Conservation (phyloP, 1,140 invertebrate species). For the Oryctes rhinoceros region DNA sequence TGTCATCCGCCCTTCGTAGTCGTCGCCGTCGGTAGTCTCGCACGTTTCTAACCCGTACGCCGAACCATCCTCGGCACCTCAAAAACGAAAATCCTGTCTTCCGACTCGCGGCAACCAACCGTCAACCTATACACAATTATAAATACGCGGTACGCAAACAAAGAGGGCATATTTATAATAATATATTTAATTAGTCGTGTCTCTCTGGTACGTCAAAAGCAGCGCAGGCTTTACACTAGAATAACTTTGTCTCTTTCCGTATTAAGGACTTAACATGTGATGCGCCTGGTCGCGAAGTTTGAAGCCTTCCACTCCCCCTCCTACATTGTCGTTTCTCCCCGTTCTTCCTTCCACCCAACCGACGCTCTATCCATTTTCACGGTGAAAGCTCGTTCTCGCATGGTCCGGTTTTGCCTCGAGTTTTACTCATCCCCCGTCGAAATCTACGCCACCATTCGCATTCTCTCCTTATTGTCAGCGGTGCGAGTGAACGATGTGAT, state of each 20-base stretch:
- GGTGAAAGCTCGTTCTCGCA: not conserved
- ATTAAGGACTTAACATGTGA: slow-evolving; percentile 34
- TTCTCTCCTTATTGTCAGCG: too few relatives aligned
- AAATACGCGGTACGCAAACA: slow-evolving; percentile 4
- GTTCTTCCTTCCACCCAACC: not conserved
- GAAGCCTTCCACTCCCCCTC: not conserved
- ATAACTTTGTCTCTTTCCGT: slow-evolving; percentile 35
- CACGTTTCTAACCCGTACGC: too few relatives aligned
- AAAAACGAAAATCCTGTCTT: slow-evolving; percentile 22
- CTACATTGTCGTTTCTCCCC: not conserved
- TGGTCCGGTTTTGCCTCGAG: not conserved
- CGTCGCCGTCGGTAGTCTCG: too few relatives aligned
- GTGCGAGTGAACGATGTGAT: too few relatives aligned
- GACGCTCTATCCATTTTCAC: not conserved
- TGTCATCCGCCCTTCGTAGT: not conserved
- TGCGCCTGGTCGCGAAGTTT: slow-evolving; percentile 30
- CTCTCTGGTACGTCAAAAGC: slow-evolving; percentile 8
- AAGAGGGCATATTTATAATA: slow-evolving; percentile 25
- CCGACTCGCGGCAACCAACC: not conserved
- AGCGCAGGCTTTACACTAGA: slow-evolving; percentile 7
- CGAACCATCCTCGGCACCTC: not conserved
- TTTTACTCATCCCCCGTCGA: not conserved
- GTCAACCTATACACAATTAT: slow-evolving; percentile 11
- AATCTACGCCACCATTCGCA: too few relatives aligned
- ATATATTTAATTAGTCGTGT: slow-evolving; percentile 32